phyloP scores from a whole-genome alignment of 2,113 vertebrate genomes.

The Trochalopteron elliotii region DNA sequence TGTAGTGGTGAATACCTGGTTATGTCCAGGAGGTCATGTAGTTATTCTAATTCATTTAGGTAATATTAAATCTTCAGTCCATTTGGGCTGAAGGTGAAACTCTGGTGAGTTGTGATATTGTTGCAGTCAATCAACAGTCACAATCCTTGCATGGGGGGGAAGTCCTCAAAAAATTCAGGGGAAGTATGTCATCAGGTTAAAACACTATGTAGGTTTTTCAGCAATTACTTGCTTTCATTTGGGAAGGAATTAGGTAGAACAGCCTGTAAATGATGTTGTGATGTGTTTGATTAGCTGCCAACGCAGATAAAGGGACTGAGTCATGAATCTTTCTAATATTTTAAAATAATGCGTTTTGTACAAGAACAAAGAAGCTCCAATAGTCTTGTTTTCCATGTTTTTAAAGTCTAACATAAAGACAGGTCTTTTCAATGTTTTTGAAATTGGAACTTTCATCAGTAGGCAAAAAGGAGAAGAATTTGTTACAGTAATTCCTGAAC shows the following conservation, averaged over 20 bases:
- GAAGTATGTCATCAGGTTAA: background rate
- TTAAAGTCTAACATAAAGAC: conserved; percentile 51
- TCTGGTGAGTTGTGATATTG: background rate
- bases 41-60: background rate
- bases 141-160: background rate
- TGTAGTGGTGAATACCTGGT: background rate
- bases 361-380: conserved; percentile 55
- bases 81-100: background rate
- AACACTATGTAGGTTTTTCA: background rate
- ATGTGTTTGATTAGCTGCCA: conserved; percentile 61
- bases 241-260: conserved; percentile 33
- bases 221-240: conserved; percentile 48
- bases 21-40: background rate
- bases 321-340: conserved; percentile 45
- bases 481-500: conserved; percentile 33
- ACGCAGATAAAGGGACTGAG: conserved; percentile 51
- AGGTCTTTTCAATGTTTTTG: background rate
- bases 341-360: conserved; percentile 54
- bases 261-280: conserved; percentile 51
- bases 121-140: background rate
- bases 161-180: background rate
- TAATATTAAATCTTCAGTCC: background rate
- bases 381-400: conserved; percentile 34
- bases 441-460: conserved; percentile 59
- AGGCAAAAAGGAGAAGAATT: conserved; percentile 57